These are phyloP conservation scores for Drosophila nigritarsus DNA, from an alignment of 2,888 invertebrate species.

Conservation along the genomic window DNA sequence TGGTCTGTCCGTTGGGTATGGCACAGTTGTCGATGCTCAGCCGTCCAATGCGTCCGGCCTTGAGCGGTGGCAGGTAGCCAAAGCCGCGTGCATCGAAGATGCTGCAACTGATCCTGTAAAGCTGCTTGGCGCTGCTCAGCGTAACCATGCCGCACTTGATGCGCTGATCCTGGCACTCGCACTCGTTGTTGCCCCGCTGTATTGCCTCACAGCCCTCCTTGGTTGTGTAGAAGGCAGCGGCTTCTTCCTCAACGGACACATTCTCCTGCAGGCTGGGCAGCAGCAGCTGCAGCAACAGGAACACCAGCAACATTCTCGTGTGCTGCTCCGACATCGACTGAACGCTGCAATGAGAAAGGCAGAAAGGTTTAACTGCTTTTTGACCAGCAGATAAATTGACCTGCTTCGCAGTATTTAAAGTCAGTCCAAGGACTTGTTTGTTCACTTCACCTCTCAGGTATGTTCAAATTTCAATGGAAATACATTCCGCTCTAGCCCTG, in stretches of 20 bases:
- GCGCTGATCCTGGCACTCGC: constrained; percentile 66
- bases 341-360: constrained; percentile 33
- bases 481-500: constrained; percentile 4
- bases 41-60: constrained; percentile 52
- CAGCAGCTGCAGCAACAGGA: constrained; percentile 30
- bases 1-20: constrained; percentile 59
- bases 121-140: constrained; percentile 49
- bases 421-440: constrained; percentile 18
- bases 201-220: constrained; percentile 60
- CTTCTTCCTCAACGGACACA: constrained; percentile 22
- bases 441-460: constrained; percentile 37
- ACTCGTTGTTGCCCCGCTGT: constrained; percentile 56
- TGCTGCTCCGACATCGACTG: constrained; percentile 39
- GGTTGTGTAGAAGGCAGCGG: constrained; percentile 47
- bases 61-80: constrained; percentile 61
- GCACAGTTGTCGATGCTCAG: constrained; percentile 65
- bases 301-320: constrained; percentile 52
- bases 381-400: constrained; percentile 19
- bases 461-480: constrained; percentile 16
- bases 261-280: constrained; percentile 48
- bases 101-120: constrained; percentile 59
- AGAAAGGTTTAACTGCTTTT: constrained; percentile 11
- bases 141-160: constrained; percentile 69
- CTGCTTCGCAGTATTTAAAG: constrained; percentile 16
- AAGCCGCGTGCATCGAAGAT: constrained; percentile 67